Base-by-base conservation (phyloP, 2,888 invertebrate species). In the Eumerus sabulonum region DNA sequence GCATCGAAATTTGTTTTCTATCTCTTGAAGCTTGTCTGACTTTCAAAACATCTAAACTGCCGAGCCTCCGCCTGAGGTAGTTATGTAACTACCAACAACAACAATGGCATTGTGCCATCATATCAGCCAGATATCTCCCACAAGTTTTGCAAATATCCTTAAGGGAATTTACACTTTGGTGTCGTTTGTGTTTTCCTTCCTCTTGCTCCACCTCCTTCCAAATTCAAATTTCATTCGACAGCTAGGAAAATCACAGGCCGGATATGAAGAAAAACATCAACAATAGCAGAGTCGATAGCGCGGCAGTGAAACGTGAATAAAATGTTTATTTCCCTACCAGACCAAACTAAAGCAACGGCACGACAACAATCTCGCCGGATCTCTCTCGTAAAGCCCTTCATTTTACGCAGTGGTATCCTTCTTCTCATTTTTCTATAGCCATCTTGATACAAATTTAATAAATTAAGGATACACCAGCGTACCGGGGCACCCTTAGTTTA, bases 401-500 rank as follows among this genome's bases (percentile, higher is more conserved):
- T 66, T 67, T 64, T 63, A 79, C 79, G 73, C 79, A 79, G 60
- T 50, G 63, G n/a, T 27, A 64, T 60, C 68, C 73, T 51, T 62
- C 40, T 57, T n/a, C 51, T 27, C n/a, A n/a, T 14, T 38, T 56
- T 18, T n/a, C 17, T 17, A 38, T 56, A 64, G 74, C 54, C 64
- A 63, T 74, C 68, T 66, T 74, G 68, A 79, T 74, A 74, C 74
- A 79, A 79, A 79, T 79, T 74, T 79, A 79, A 79, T 79, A 79
- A 74, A 79, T 73, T 79, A 74, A 66, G 64, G 59, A 79, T 40
- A 42, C 57, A 17, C 42, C 56, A 67, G 16, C 9, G 13, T 18
- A 36, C 38, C 16, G 53, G 63, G 16, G 9, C 5, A 48, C 44
- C 42, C 50, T 50, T 27, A 53, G 63, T 73, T 63, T 77, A 63